Conservation (phyloP, 2,888 invertebrate species). For the Athalia rosae region DNA sequence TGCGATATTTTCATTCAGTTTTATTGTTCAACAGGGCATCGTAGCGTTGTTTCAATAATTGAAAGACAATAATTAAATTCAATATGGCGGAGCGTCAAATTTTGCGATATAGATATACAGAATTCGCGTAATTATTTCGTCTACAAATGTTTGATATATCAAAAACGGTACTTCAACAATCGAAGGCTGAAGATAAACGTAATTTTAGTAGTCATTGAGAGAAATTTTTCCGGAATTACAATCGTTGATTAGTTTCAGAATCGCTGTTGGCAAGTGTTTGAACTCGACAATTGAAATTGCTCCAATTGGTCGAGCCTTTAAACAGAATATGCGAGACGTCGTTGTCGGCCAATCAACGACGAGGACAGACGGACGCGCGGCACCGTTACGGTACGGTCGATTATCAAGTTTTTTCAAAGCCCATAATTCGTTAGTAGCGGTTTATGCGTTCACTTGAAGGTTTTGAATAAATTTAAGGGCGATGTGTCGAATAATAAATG, state of each 20-base stretch:
- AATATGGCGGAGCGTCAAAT: conserved; percentile 16
- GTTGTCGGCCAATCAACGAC: conserved; percentile 30
- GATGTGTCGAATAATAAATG: background rate
- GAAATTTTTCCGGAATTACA: background rate
- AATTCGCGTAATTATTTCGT: background rate
- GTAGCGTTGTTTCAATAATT: background rate
- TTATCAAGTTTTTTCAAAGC: background rate
- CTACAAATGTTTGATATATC: background rate
- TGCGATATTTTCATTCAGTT: background rate
- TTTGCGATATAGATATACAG: background rate
- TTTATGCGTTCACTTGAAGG: conserved; percentile 1
- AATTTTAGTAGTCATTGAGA: background rate
- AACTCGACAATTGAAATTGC: conserved; percentile 31
- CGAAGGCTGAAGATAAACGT: no score
- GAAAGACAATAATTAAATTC: conserved; percentile 6
- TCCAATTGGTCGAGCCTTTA: conserved; percentile 33
- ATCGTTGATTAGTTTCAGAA: conserved; percentile 12
- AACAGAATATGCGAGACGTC: conserved; percentile 38
- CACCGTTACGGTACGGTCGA: conserved; percentile 23
- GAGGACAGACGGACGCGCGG: conserved; percentile 43
- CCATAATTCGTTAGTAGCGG: background rate
- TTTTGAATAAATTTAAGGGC: background rate
- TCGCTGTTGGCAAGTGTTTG: conserved; percentile 36
- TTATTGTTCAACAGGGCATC: background rate
- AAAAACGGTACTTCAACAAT: background rate